Evolutionary conservation across 2,888 invertebrate species (phyloP).

Genomic region (Tenthredo distinguenda): DNA sequence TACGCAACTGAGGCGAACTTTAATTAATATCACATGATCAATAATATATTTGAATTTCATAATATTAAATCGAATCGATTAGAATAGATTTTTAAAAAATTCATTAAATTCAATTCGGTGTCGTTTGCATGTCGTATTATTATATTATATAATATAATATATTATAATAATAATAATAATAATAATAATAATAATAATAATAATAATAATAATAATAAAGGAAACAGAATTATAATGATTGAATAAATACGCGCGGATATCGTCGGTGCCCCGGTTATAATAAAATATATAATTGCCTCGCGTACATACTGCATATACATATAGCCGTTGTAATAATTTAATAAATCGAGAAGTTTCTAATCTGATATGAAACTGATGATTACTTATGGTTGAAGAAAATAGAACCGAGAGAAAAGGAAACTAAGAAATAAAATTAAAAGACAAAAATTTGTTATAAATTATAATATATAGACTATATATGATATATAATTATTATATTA

Average conservation of each 20-base stretch:
- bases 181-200: not conserved
- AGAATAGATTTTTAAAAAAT: slow-evolving; percentile 27
- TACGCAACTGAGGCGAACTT: not conserved
- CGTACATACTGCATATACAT: not conserved
- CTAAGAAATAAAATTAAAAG: not conserved
- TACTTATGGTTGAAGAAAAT: not conserved
- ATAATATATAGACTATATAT: slow-evolving; percentile 1
- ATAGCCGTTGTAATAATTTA: not conserved
- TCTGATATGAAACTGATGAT: not conserved
- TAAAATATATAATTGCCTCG: slow-evolving; percentile 17
- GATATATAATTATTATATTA: slow-evolving; percentile 11
- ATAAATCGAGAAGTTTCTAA: not conserved
- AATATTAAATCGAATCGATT: not conserved
- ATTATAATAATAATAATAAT: not conserved
- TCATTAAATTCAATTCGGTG: slow-evolving; percentile 64
- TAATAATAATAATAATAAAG: not conserved
- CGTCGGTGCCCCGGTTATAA: not conserved
- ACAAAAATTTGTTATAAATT: slow-evolving; percentile 31
- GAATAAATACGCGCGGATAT: not conserved
- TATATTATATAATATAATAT: slow-evolving; percentile 15
- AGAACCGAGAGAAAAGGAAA: not conserved
- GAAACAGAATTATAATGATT: not conserved
- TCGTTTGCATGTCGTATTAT: slow-evolving; percentile 64
- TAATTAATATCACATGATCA: not conserved
- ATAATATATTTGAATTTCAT: slow-evolving; percentile 9